Percentiles rank a stretch among this genome's conserved stretches.
Conservation (phyloP, 1,140 invertebrate genomes). For the Danaus plexippus region DNA sequence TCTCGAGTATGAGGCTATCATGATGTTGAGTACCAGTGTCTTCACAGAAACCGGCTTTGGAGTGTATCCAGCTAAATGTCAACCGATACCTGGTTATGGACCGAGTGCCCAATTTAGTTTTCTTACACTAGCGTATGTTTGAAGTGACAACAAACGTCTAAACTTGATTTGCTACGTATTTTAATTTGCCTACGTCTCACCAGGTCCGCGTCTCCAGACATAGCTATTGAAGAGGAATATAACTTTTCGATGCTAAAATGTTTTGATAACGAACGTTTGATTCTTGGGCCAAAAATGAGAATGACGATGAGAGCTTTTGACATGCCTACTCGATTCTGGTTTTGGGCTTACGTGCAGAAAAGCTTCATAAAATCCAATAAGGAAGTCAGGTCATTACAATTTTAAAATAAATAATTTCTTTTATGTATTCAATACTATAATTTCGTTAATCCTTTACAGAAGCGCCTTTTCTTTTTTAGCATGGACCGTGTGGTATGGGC, state of each 20-base stretch:
- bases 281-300: constrained; percentile 53
- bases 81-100: constrained; percentile 43
- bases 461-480: constrained; percentile 48
- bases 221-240: constrained; percentile 42
- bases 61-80: constrained; percentile 45
- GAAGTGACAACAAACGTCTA: not conserved
- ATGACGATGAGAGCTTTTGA: constrained; percentile 52
- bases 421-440: not conserved
- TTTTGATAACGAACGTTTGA: constrained; percentile 43
- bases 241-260: constrained; percentile 50
- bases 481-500: constrained; percentile 54
- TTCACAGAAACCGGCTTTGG: constrained; percentile 53
- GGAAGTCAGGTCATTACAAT: constrained; percentile 44
- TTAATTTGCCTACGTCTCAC: constrained; percentile 7
- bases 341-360: constrained; percentile 51
- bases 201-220: constrained; percentile 27
- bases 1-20: constrained; percentile 39
- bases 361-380: constrained; percentile 41
- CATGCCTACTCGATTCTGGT: constrained; percentile 58
- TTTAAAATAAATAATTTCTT: not conserved
- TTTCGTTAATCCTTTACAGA: constrained; percentile 26
- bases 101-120: constrained; percentile 36
- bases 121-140: constrained; percentile 39
- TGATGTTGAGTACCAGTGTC: constrained; percentile 44
- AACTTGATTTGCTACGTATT: not conserved